A percentile compares a stretch with the other conserved stretches of the same genome.
Evolutionary conservation across 2,797 vertebrate genomes (phyloP).

Genomic region (Coracias cyanogaster): DNA sequence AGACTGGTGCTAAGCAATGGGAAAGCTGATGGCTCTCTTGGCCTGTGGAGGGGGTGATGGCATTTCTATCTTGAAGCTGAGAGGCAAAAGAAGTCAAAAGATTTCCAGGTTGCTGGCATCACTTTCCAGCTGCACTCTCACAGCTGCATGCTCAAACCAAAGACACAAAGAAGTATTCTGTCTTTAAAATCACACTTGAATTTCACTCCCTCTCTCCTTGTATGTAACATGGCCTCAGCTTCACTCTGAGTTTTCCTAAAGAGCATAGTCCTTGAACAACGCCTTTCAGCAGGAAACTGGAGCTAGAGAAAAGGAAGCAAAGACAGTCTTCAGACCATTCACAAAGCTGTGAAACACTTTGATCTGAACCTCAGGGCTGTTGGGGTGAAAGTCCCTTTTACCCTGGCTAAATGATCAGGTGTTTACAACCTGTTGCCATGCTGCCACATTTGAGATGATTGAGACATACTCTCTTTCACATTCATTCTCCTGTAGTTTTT

Average conservation of each 20-base stretch:
- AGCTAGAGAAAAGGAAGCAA: constrained; percentile 5
- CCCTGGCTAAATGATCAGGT: background rate
- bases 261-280: background rate
- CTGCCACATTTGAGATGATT: background rate
- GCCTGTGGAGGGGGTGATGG: background rate
- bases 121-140: background rate
- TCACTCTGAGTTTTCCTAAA: constrained; percentile 9
- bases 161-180: background rate
- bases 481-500: background rate
- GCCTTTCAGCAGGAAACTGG: background rate
- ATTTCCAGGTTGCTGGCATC: background rate
- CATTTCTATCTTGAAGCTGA: background rate
- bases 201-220: background rate
- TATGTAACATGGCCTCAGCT: rapidly evolving
- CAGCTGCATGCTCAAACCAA: background rate
- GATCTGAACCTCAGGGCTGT: background rate
- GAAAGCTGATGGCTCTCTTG: background rate
- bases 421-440: background rate
- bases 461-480: background rate
- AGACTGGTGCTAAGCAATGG: background rate
- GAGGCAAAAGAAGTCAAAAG: background rate
- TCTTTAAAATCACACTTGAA: background rate
- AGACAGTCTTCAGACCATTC: background rate
- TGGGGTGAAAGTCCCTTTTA: constrained; percentile 37
- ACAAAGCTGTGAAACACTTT: constrained; percentile 8